Evolutionary conservation across 2,888 invertebrate genomes (phyloP), one percentile per base, ranked within the genome.

Genomic region (Dyspetes luteomarginatus): DNA sequence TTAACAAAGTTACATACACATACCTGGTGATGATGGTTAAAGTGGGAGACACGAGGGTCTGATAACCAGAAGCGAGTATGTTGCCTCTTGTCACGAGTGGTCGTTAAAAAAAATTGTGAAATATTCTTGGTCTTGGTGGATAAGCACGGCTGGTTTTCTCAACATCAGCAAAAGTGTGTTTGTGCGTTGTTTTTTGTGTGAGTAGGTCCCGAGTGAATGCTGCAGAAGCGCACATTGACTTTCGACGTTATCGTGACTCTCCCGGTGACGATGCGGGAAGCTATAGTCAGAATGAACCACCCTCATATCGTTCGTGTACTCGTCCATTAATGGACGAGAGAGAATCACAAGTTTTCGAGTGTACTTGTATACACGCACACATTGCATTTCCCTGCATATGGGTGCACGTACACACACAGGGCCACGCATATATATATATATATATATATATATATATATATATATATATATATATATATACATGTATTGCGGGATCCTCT

Each of bases 51-150:
- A 75, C 26, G 45, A 48, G 50, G 43, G 50, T 74, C 64, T 65
- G 69, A 74, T 79, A 79, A 45, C 69, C 41, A 30, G 24, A 55
- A 43, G 41, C 41, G 58, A 79, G 68, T 69, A 26, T 28, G 30
- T 71, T 45, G 50, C 12, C 62, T 64, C 65, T 79, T 60, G 64
- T 69, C 62, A 74, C 74, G 74, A 79, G 74, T 79, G 79, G 56
- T 79, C 74, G 68, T 79, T 74, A 74, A 79, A 79, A 79, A 74
- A 64, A n/a, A n/a, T n/a, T n/a, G 64, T 9, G 62, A 65, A 55
- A 79, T 65, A n/a, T n/a, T n/a, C n/a, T n/a, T n/a, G 79, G 17
- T 69, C 56, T 41, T 15, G 22, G 30, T 52, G 45, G 55, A 75
- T 24, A 58, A 64, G 69, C 58, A 56, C 74, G 50, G 22, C 50